These are phyloP conservation scores for Thinocorus orbignyianus DNA, from an alignment of 2,113 vertebrate genomes.

Conservation along the genomic window DNA sequence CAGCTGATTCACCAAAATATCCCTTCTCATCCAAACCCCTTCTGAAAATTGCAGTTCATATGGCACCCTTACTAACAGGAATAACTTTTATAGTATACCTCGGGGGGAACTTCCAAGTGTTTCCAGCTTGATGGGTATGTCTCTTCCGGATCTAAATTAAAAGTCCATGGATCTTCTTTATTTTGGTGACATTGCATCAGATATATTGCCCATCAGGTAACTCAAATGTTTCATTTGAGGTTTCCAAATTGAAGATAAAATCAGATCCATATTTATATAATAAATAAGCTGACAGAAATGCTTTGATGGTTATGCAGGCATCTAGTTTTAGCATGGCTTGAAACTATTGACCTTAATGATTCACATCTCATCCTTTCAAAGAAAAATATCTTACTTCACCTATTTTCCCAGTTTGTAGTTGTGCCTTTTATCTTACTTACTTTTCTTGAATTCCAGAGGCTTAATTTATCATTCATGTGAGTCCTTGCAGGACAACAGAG, in stretches of 20 bases:
- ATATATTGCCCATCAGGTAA: not conserved
- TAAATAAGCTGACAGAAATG: not conserved
- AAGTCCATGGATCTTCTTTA: not conserved
- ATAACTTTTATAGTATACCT: not conserved
- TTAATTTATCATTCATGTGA: not conserved
- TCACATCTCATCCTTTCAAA: not conserved
- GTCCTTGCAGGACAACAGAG: not conserved
- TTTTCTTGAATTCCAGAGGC: not conserved
- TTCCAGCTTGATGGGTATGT: not conserved
- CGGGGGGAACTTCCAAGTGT: not conserved
- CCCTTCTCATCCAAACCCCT: not conserved
- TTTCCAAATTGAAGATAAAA: not conserved
- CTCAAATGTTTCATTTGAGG: not conserved
- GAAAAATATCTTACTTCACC: not conserved
- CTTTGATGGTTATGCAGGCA: not conserved
- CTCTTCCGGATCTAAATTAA: not conserved
- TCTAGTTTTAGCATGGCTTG: not conserved
- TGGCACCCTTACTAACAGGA: not conserved
- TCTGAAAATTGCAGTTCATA: not conserved
- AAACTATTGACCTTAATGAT: not conserved
- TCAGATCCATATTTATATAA: not conserved
- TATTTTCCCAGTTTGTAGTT: not conserved
- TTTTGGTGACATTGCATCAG: not conserved
- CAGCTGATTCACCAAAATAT: not conserved
- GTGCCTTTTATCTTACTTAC: not conserved